phyloP scores from a whole-genome alignment of 2,888 invertebrate species.

The Atethmia centrago region DNA sequence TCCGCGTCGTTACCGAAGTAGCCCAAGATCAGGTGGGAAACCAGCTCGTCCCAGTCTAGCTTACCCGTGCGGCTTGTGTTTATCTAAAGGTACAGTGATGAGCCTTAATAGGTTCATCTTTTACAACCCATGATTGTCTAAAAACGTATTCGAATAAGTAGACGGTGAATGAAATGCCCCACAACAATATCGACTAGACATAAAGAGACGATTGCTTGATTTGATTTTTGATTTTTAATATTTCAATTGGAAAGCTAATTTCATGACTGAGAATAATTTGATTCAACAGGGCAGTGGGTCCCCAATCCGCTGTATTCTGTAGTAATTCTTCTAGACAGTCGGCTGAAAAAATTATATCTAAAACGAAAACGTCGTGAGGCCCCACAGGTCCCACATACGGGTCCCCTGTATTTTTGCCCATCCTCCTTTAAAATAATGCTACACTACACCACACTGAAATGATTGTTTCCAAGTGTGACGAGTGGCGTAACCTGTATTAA shows the following conservation, averaged over 20 bases:
- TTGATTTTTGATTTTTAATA: too few relatives aligned
- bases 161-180: neutral
- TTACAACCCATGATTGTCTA: neutral
- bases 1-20: conserved; percentile 92
- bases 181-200: neutral
- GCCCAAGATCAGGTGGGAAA: conserved; percentile 94
- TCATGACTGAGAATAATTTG: neutral
- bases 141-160: neutral
- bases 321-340: neutral
- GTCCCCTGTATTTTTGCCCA: neutral
- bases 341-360: neutral
- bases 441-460: neutral
- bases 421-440: too few relatives aligned
- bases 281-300: too few relatives aligned
- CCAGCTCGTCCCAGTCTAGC: conserved; percentile 94
- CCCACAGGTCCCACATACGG: too few relatives aligned
- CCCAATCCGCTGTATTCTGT: too few relatives aligned
- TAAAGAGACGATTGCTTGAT: neutral
- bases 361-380: neutral
- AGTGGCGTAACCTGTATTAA: too few relatives aligned
- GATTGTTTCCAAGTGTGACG: neutral
- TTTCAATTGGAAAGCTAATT: neutral
- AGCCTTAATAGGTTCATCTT: neutral
- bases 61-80: conserved; percentile 88
- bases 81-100: conserved; percentile 27